Evolutionary conservation across 2,113 vertebrate species (phyloP).

Genomic region (Gymnocephalus cernua): DNA sequence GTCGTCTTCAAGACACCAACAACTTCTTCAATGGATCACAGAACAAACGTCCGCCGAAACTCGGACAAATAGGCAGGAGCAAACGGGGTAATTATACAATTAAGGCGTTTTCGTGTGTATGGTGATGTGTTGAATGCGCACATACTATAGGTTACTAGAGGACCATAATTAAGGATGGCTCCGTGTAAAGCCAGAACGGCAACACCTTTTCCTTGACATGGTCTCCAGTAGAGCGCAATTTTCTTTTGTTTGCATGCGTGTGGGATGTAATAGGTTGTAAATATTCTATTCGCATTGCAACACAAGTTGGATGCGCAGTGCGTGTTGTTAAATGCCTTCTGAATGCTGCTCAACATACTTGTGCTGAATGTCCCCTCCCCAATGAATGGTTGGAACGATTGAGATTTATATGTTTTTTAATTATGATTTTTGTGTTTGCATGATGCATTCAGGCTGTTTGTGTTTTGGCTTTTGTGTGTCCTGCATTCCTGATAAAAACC

Average conservation of each 20-base stretch:
- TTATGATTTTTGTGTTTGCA: slow-evolving; percentile 38
- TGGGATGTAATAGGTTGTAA: slow-evolving; percentile 11
- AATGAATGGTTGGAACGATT: slow-evolving; percentile 40
- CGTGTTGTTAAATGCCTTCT: slow-evolving; percentile 56
- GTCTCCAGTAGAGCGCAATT: neutral
- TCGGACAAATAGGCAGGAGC: slow-evolving; percentile 95
- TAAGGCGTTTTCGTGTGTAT: slow-evolving; percentile 51
- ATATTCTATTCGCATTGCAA: slow-evolving; percentile 74
- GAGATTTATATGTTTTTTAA: slow-evolving; percentile 10
- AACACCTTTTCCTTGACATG: slow-evolving; percentile 9
- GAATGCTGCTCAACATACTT: slow-evolving; percentile 52
- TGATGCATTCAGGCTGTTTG: slow-evolving; percentile 2
- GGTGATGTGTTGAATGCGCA: slow-evolving; percentile 67
- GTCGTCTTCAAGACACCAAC: slow-evolving; percentile 97
- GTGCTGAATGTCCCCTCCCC: slow-evolving; percentile 37
- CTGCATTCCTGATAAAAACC: slow-evolving; percentile 22
- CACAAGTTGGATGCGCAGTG: slow-evolving; percentile 79
- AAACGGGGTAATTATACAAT: slow-evolving; percentile 90
- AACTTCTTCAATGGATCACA: slow-evolving; percentile 94
- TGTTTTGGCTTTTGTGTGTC: slow-evolving; percentile 15
- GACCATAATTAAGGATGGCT: slow-evolving; percentile 26
- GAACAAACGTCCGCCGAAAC: slow-evolving; percentile 95
- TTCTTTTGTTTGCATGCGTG: slow-evolving; percentile 46
- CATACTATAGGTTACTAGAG: slow-evolving; percentile 22
- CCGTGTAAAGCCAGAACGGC: slow-evolving; percentile 13